phyloP scores from a whole-genome alignment of 2,888 invertebrate genomes.

The Coecobrya sp. region DNA sequence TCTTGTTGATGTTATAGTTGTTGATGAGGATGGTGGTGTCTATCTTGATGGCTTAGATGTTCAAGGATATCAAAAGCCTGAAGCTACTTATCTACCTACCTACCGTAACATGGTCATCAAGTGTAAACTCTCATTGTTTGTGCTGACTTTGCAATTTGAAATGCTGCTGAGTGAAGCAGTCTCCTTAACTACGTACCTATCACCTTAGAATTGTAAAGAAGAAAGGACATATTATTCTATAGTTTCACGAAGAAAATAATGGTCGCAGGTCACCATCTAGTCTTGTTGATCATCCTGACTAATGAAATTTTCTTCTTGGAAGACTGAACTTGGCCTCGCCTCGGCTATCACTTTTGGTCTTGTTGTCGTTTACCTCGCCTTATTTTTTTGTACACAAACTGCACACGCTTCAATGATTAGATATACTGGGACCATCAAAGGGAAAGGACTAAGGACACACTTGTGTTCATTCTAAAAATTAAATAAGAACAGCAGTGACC shows the following conservation, averaged over 20 bases:
- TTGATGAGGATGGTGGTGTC: neutral
- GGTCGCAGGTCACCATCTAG: neutral
- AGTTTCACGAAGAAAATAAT: neutral
- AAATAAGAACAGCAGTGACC: neutral
- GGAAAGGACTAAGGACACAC: neutral
- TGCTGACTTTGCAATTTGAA: constrained; percentile 34
- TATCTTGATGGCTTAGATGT: neutral
- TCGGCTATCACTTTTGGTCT: neutral
- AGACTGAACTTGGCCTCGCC: constrained; percentile 39
- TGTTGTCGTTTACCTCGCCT: neutral
- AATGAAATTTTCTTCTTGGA: constrained; percentile 69
- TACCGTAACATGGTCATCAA: neutral
- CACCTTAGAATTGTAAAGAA: neutral
- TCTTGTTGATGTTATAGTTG: neutral
- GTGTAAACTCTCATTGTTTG: neutral
- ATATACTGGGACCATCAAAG: neutral
- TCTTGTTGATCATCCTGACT: constrained; percentile 11
- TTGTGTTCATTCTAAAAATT: neutral
- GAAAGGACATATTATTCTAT: neutral
- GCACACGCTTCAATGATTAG: constrained; percentile 29
- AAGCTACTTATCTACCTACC: neutral
- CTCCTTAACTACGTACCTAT: neutral
- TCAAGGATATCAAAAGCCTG: neutral
- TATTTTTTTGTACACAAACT: neutral
- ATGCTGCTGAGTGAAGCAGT: constrained; percentile 7